Conservation (phyloP, 1,140 invertebrate genomes). For the Macrocentrus cingulum region DNA sequence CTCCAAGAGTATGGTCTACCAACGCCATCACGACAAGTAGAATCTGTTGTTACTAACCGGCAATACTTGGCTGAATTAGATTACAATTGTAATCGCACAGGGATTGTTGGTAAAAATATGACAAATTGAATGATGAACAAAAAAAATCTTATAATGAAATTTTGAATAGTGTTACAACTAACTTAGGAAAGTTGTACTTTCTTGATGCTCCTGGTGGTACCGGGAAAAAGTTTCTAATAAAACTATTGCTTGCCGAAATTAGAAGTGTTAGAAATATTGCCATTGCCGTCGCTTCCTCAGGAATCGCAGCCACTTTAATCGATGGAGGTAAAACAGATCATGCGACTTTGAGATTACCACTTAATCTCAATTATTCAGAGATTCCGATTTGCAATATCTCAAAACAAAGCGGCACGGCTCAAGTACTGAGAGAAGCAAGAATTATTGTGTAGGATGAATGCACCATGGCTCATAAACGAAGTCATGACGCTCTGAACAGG, state of each 20-base stretch:
- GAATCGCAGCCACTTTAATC: constrained; percentile 41
- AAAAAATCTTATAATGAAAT: too few relatives aligned
- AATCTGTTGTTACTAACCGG: neutral
- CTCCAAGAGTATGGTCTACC: neutral
- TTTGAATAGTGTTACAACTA: too few relatives aligned
- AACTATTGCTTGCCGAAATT: too few relatives aligned
- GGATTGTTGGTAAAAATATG: too few relatives aligned
- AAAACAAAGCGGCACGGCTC: constrained; percentile 29
- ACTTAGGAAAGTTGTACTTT: too few relatives aligned
- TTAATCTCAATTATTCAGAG: constrained; percentile 28
- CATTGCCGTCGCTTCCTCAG: constrained; percentile 34
- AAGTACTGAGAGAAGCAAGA: constrained; percentile 31
- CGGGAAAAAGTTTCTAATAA: too few relatives aligned
- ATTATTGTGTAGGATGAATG: constrained; percentile 35
- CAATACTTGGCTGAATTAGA: neutral
- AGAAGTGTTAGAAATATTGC: neutral
- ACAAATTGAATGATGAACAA: too few relatives aligned
- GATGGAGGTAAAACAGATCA: constrained; percentile 36
- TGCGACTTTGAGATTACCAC: constrained; percentile 34
- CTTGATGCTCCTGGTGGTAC: too few relatives aligned
- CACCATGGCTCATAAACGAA: constrained; percentile 39
- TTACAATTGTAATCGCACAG: too few relatives aligned
- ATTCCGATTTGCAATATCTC: constrained; percentile 33
- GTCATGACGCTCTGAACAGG: constrained; percentile 34
- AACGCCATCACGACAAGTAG: neutral